A percentile compares a stretch with the other conserved stretches of the same genome.
phyloP scores from a whole-genome alignment of 2,113 vertebrate genomes.

The Choloepus hoffmanni region DNA sequence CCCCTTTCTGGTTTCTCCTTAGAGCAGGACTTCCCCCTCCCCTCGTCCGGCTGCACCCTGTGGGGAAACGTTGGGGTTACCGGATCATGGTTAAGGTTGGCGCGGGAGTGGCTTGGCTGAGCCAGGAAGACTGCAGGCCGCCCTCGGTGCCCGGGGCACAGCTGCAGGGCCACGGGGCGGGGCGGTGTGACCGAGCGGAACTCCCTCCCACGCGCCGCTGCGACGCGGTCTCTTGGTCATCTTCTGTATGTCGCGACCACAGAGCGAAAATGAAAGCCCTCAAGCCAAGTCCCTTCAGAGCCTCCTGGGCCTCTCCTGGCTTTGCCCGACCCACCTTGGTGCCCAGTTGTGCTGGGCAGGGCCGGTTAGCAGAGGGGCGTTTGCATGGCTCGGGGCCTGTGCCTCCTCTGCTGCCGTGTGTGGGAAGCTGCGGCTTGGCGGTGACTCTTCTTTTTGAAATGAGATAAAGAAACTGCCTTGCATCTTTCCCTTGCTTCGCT shows the following conservation, averaged over 20 bases:
- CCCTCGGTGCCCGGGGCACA: too few relatives aligned
- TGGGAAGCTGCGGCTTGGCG: too few relatives aligned
- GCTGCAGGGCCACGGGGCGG: too few relatives aligned
- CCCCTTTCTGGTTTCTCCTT: background rate
- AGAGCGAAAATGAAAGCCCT: background rate
- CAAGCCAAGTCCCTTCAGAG: slow-evolving; percentile 72
- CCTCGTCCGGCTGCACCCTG: accelerated
- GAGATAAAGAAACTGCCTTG: slow-evolving; percentile 64
- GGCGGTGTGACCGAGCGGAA: too few relatives aligned
- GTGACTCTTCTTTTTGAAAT: background rate
- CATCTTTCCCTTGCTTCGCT: slow-evolving; percentile 73
- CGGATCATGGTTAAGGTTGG: slow-evolving; percentile 42
- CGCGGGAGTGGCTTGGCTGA: slow-evolving; percentile 63
- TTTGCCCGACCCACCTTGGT: slow-evolving; percentile 52
- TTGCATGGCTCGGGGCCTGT: too few relatives aligned
- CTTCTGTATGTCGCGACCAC: slow-evolving; percentile 60
- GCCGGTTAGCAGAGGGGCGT: too few relatives aligned
- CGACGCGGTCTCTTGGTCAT: slow-evolving; percentile 70
- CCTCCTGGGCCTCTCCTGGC: slow-evolving; percentile 69
- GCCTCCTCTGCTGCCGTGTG: too few relatives aligned
- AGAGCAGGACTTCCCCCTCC: background rate
- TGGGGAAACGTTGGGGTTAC: slow-evolving; percentile 12
- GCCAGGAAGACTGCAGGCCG: background rate
- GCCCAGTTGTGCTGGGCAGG: too few relatives aligned
- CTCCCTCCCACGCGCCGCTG: background rate